Conservation (phyloP, 2,888 invertebrate species). For the Malacosoma neustria region DNA sequence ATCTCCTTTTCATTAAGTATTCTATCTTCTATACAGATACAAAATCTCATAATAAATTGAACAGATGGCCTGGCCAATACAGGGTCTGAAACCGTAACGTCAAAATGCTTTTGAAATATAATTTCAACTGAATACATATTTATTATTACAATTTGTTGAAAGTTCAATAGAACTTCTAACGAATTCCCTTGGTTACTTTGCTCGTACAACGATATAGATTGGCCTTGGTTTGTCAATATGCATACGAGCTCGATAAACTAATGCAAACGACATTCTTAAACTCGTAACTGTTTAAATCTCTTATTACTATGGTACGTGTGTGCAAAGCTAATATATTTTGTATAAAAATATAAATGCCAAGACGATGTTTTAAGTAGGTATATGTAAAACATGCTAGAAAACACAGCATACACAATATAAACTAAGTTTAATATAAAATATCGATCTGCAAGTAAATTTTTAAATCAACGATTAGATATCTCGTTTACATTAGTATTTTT, state of each 20-base stretch:
- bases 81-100: too few relatives aligned
- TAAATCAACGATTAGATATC: too few relatives aligned
- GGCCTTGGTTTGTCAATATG: background rate
- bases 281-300: background rate
- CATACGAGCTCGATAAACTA: slow-evolving; percentile 11
- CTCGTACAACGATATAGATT: background rate
- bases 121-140: too few relatives aligned
- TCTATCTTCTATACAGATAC: too few relatives aligned
- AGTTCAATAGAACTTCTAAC: too few relatives aligned
- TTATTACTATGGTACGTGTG: slow-evolving; percentile 7
- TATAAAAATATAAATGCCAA: background rate
- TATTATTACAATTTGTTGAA: too few relatives aligned
- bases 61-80: too few relatives aligned
- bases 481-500: too few relatives aligned
- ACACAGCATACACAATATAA: background rate
- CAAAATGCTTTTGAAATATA: too few relatives aligned
- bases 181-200: too few relatives aligned
- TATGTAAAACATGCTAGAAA: background rate
- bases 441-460: background rate
- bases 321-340: background rate
- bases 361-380: background rate
- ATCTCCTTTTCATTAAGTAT: too few relatives aligned
- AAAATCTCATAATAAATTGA: too few relatives aligned
- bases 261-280: slow-evolving; percentile 22
- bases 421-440: background rate